Percentiles rank a stretch among this genome's conserved stretches.
Conservation (phyloP, 2,888 invertebrate genomes). For the Xylocampa areola region DNA sequence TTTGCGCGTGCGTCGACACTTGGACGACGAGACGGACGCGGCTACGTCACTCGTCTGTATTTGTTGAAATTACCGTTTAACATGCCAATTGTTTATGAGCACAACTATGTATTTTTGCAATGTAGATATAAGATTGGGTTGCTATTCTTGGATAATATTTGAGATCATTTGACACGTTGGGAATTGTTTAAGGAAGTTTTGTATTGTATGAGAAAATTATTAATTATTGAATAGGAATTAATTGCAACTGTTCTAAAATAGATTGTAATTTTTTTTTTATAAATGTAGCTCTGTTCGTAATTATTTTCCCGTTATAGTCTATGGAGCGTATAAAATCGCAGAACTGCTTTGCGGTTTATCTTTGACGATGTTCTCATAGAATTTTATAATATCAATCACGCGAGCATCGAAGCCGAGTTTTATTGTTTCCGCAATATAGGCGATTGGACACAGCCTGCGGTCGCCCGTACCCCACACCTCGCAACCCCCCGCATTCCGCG, state of each 20-base stretch:
- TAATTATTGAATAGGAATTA: not conserved
- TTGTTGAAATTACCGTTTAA: conserved; percentile 52
- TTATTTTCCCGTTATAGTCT: conserved; percentile 59
- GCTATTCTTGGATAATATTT: conserved; percentile 2
- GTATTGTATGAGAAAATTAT: not conserved
- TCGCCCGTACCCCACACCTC: conserved; percentile 35
- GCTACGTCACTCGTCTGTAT: conserved; percentile 45
- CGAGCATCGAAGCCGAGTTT: conserved; percentile 59
- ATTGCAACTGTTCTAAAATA: conserved; percentile 3
- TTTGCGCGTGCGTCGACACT: conserved; percentile 46
- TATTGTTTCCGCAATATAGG: conserved; percentile 77
- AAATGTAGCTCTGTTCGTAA: conserved; percentile 42
- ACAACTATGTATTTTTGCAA: conserved; percentile 30
- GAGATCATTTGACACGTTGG: not conserved
- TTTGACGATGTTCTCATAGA: conserved; percentile 51
- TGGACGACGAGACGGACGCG: conserved; percentile 28
- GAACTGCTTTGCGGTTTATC: conserved; percentile 59
- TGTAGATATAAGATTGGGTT: conserved; percentile 11
- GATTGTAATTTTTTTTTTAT: conserved; percentile 18
- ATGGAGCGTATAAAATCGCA: conserved; percentile 56
- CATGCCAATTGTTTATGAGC: conserved; percentile 43
- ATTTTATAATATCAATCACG: conserved; percentile 72
- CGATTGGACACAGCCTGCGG: conserved; percentile 64
- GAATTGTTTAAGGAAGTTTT: not conserved
- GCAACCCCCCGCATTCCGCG: conserved; percentile 6